A percentile compares a stretch with the other conserved stretches of the same genome.
phyloP scores from a whole-genome alignment of 1,140 invertebrate genomes.

The Scylla paramamosain region DNA sequence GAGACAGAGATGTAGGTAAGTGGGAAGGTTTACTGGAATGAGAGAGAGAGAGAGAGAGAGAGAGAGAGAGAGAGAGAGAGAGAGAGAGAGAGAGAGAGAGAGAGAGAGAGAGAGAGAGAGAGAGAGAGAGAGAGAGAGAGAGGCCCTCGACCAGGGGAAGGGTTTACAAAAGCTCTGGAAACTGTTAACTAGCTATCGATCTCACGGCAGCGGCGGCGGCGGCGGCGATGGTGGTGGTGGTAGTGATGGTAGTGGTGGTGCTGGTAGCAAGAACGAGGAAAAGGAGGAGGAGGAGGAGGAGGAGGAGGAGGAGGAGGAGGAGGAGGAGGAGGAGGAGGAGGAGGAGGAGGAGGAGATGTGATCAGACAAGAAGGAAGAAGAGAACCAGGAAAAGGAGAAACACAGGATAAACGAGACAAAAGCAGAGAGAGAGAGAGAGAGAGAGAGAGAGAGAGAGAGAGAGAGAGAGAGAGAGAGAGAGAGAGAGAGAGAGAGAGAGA shows the following conservation, averaged over 20 bases:
- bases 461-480: too few relatives aligned
- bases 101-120: background rate
- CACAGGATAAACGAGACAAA: too few relatives aligned
- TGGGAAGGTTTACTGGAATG: background rate
- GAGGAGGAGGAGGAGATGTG: background rate
- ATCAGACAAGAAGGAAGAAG: background rate
- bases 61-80: background rate
- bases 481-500: too few relatives aligned
- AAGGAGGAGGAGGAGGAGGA: background rate
- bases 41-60: background rate
- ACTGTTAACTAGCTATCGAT: constrained; percentile 74
- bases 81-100: background rate
- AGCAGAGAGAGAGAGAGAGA: too few relatives aligned
- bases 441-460: too few relatives aligned
- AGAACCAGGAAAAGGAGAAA: too few relatives aligned
- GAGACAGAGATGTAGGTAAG: background rate
- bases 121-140: constrained; percentile 15
- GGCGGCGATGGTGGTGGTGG: background rate
- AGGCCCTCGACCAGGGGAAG: background rate
- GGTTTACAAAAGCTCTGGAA: constrained; percentile 55
- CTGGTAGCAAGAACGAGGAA: background rate
- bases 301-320: background rate
- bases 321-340: background rate
- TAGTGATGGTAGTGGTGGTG: background rate
- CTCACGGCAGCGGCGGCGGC: constrained; percentile 24